phyloP scores from a whole-genome alignment of 2,797 vertebrate species.

The Micromesistius poutassou region DNA sequence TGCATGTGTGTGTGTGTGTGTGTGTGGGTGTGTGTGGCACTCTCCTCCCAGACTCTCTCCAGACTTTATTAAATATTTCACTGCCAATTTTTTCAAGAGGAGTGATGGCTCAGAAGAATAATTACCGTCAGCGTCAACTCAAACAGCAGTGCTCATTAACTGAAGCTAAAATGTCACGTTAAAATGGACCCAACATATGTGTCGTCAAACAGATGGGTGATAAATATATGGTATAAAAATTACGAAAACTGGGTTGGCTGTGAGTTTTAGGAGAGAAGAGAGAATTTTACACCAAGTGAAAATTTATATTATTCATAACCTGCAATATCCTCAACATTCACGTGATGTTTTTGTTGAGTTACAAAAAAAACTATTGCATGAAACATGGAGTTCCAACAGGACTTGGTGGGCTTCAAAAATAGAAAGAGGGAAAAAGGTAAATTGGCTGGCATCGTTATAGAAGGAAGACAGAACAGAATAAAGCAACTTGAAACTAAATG shows the following conservation, averaged over 20 bases:
- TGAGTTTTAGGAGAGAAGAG: not conserved
- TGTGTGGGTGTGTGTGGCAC: too few species aligned
- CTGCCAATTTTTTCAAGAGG: not conserved
- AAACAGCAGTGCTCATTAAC: not conserved
- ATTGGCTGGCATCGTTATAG: too few species aligned
- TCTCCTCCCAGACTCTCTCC: not conserved
- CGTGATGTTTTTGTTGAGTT: not conserved
- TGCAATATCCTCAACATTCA: not conserved
- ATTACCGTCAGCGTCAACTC: not conserved
- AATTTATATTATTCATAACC: not conserved
- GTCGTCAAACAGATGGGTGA: not conserved
- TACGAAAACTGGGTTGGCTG: not conserved
- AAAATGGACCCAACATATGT: not conserved
- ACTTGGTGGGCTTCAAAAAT: not conserved
- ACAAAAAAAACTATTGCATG: not conserved
- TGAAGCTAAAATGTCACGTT: not conserved
- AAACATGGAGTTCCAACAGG: not conserved
- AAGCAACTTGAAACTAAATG: too few species aligned
- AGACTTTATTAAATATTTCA: slow-evolving; percentile 1
- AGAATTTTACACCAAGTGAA: not conserved
- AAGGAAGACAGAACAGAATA: too few species aligned
- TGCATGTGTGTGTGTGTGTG: too few species aligned
- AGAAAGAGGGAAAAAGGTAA: too few species aligned
- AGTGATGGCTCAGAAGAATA: not conserved
- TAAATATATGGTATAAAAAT: not conserved